These are phyloP conservation scores for Lepisosteus osseus DNA, from an alignment of 2,113 vertebrate genomes.

Conservation along the genomic window DNA sequence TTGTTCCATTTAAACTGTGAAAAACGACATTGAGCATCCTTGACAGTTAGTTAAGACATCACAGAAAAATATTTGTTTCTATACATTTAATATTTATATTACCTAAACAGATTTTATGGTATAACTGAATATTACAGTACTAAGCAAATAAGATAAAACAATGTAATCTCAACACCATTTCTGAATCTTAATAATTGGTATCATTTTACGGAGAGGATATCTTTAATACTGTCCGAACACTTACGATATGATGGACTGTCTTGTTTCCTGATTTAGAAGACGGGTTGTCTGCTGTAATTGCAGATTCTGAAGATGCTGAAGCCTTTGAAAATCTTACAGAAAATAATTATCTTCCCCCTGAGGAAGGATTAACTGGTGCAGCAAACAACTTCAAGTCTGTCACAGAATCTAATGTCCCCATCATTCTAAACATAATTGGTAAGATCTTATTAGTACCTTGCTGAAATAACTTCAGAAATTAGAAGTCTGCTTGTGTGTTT, in stretches of 20 bases:
- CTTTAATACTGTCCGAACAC: no score
- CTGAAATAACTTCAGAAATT: no score
- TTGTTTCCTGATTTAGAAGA: constrained; percentile 28
- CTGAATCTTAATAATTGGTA: no score
- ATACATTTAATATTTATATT: no score
- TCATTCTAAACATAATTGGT: constrained; percentile 94
- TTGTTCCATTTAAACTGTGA: neutral
- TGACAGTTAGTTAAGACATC: no score
- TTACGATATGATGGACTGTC: no score
- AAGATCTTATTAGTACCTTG: constrained; percentile 35
- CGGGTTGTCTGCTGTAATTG: constrained; percentile 17
- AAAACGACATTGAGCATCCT: neutral
- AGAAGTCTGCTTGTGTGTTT: neutral
- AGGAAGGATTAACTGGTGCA: constrained; percentile 66
- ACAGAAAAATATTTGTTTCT: no score
- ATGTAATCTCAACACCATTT: no score
- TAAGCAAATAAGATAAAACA: no score
- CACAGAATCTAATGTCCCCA: constrained; percentile 73
- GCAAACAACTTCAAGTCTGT: constrained; percentile 68
- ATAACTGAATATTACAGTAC: no score
- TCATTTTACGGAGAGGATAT: no score
- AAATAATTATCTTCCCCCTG: constrained; percentile 39
- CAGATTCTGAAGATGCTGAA: constrained; percentile 29
- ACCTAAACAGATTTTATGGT: no score
- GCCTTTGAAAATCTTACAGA: neutral